Evolutionary conservation across 1,140 invertebrate species (phyloP), one percentile per base, ranked within the genome.

Genomic region (Papilio xuthus): DNA sequence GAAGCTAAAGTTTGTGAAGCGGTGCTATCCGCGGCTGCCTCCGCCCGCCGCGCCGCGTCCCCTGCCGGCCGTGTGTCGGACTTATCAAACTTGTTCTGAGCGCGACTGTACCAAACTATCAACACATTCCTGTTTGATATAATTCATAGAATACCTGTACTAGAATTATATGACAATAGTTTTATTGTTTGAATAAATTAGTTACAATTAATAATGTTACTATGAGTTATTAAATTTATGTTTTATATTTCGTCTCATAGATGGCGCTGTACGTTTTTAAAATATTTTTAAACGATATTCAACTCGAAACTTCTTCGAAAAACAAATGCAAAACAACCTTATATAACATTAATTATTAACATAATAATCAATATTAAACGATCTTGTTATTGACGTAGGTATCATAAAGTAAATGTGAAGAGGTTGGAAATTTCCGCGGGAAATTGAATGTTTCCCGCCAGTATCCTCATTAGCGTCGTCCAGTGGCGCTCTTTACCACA

Each of bases 361-460:
- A 4, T 28, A 67, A 67, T 28, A 15, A 44, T 73, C 10, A 73
- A 44, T 18, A 18, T 73, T 73, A 4, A 47, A 73, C 20, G 12
- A 73, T 28, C 41, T 47, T 42, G 37, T 47, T 73, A 73, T 73
- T 44, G 42, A 73, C 26, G 4, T 8, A n/a, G n/a, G n/a, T n/a
- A 20, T 9, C 41, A 50, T 42, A 8, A 42, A 28, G n/a, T 47
- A 42, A 73, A 47, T 44, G 44, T 73, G 42, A 50, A 73, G 71
- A 73, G 71, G 71, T 47, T 47, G 41, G 71, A 42, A 42, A 73
- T 28, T 44, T 41, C 41, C 71, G 8, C 71, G 42, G 71, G 71
- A 73, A 73, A 73, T 73, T 73, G 71, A 73, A 73, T 73, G 41
- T 73, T 73, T 73, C 37, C 71, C 44, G 42, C 37, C 42, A 73